A percentile compares a stretch with the other conserved stretches of the same genome.
phyloP scores from a whole-genome alignment of 1,140 invertebrate species.

The Lepidurus packardi region DNA sequence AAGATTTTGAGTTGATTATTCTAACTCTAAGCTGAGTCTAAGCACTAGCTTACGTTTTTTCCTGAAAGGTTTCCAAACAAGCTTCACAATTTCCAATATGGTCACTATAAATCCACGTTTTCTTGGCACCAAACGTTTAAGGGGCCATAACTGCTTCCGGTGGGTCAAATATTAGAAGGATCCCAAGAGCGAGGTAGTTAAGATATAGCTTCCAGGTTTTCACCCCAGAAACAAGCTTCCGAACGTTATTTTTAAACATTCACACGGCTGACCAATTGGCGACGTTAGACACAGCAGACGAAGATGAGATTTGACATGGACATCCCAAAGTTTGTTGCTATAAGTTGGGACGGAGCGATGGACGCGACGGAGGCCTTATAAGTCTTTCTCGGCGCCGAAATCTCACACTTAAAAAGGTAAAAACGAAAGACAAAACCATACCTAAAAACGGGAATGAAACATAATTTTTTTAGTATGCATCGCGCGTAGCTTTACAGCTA shows the following conservation, averaged over 20 bases:
- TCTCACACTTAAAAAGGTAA: conserved; percentile 17
- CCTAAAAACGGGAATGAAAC: conserved; percentile 2
- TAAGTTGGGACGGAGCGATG: background rate
- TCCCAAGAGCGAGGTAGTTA: too few relatives aligned
- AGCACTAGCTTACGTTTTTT: too few relatives aligned
- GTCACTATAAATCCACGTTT: too few relatives aligned
- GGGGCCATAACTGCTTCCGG: too few relatives aligned
- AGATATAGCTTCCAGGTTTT: too few relatives aligned
- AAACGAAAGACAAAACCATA: conserved; percentile 15
- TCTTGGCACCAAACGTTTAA: too few relatives aligned
- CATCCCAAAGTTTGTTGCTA: background rate
- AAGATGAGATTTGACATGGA: background rate
- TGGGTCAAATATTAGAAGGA: too few relatives aligned
- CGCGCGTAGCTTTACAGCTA: background rate
- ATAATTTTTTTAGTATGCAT: background rate
- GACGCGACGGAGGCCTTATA: conserved; percentile 16
- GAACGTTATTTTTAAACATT: background rate
- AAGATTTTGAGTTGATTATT: background rate
- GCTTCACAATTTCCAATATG: too few relatives aligned
- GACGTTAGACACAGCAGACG: background rate
- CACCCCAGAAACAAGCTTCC: background rate
- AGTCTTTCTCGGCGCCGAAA: conserved; percentile 20
- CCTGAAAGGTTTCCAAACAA: too few relatives aligned
- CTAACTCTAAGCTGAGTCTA: background rate
- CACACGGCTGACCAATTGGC: background rate